phyloP scores from a whole-genome alignment of 2,113 vertebrate species.

The Andinoacara biseriatus region DNA sequence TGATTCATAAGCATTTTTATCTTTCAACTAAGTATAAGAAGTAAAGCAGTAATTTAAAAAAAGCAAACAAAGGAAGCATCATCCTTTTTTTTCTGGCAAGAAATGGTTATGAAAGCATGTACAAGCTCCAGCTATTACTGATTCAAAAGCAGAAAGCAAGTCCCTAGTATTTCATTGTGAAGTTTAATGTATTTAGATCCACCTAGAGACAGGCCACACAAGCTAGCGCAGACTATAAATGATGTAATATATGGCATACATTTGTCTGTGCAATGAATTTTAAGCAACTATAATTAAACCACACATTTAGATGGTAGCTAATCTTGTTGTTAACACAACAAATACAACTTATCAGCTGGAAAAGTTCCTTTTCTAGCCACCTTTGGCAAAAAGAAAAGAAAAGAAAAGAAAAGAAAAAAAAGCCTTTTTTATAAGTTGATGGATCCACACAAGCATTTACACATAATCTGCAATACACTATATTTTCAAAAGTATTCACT shows the following conservation, averaged over 20 bases:
- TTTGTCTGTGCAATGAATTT: background rate
- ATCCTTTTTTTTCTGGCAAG: background rate
- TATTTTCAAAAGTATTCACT: too few species aligned
- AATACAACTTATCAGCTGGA: background rate
- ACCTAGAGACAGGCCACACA: background rate
- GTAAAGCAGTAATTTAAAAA: slow-evolving; percentile 23
- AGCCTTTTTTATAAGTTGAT: too few species aligned
- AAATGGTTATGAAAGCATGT: slow-evolving; percentile 7
- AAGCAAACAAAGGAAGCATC: slow-evolving; percentile 23
- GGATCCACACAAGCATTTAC: background rate
- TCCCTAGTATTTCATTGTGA: background rate
- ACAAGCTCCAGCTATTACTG: background rate
- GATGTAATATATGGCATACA: background rate
- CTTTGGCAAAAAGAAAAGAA: background rate
- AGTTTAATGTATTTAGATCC: background rate
- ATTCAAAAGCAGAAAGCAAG: background rate
- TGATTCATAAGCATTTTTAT: slow-evolving; percentile 49
- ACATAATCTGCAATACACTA: background rate
- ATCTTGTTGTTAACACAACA: background rate
- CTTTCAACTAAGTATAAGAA: slow-evolving; percentile 20
- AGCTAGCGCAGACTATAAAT: background rate
- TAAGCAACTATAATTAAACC: slow-evolving; percentile 1
- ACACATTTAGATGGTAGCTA: background rate
- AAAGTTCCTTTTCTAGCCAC: background rate
- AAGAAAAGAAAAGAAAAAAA: too few species aligned